Evolutionary conservation across 23 tunicate genomes (phyloP), one percentile per base, ranked within the genome.

Genomic region (Diplosoma virens): DNA sequence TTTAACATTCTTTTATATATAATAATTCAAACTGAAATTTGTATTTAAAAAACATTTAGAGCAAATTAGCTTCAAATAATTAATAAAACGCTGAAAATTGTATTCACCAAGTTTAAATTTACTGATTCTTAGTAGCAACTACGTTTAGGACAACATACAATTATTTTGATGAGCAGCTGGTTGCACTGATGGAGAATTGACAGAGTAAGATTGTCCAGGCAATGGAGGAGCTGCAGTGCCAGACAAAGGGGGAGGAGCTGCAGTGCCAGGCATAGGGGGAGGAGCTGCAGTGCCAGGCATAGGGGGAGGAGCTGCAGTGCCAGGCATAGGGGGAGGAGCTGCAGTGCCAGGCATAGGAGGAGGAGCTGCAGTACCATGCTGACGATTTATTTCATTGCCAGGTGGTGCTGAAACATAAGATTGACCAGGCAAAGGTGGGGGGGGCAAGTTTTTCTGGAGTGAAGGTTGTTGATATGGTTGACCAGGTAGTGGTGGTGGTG

Each of bases 401-500:
- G 63, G 4, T 5, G 33, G 22, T 24, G 79, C 34, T 52, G 79
- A 20, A 3, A 3, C 30, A 73, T 73, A 73, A 28, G 33, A 33
- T 52, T 76, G 81, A 7, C 81, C 81, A 3, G 81, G 81, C 27
- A 76, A 60, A 3, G 81, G 81, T 18, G 81, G 81, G 5, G 81
- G 70, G 48, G 53, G 32, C 32, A 32, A 14, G 14, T 37, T 29
- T 76, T 33, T 18, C 17, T 22, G 21, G 3, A 25, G 21, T 16
- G 30, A 11, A 9, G n/a, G 61, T 14, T 70, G 81, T 7, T 3
- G 25, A 23, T 59, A 58, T 72, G 34, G 79, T 54, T 81, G 86
- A 2, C 86, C 86, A 54, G 86, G 86, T 33, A 81, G 24, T 1
- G 86, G 86, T 5, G 84, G 84, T 16, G 73, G 82, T 9, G 73